A percentile compares a stretch with the other conserved stretches of the same genome.
Conservation (phyloP, 1,140 invertebrate species). For the Bradysia coprophila region DNA sequence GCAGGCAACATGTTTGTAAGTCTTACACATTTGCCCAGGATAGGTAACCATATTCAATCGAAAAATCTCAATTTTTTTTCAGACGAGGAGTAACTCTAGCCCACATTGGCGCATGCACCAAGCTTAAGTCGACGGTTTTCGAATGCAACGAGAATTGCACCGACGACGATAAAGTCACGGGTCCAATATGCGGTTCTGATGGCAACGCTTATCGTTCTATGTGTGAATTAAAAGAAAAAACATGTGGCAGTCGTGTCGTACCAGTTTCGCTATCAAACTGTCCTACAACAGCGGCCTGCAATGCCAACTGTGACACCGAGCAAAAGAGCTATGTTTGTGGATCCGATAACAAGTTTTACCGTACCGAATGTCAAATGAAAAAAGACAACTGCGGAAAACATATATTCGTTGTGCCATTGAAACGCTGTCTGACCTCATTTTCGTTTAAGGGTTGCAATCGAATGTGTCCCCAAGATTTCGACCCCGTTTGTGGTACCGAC, state of each 20-base stretch:
- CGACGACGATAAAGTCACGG: constrained; percentile 37
- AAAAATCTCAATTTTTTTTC: constrained; percentile 7
- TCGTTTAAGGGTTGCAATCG: constrained; percentile 67
- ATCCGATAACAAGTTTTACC: constrained; percentile 80
- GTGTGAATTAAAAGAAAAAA: constrained; percentile 68
- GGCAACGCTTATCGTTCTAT: constrained; percentile 78
- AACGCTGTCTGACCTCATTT: constrained; percentile 63
- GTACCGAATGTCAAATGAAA: constrained; percentile 85
- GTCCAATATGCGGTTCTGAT: constrained; percentile 78
- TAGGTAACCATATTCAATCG: not conserved
- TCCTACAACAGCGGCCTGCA: constrained; percentile 61
- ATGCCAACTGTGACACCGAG: constrained; percentile 43
- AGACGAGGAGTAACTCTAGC: constrained; percentile 70
- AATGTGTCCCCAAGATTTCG: constrained; percentile 67
- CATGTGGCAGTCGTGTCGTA: constrained; percentile 70
- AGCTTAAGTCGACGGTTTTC: constrained; percentile 42
- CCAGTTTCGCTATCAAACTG: constrained; percentile 60
- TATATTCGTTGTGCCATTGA: constrained; percentile 70
- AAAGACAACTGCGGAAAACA: constrained; percentile 81
- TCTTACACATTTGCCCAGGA: too few species aligned
- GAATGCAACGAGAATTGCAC: constrained; percentile 53
- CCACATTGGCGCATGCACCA: constrained; percentile 68
- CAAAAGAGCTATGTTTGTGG: constrained; percentile 72
- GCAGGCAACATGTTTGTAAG: constrained; percentile 66
- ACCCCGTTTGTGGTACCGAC: constrained; percentile 79